Evolutionary conservation across 2,888 invertebrate genomes (phyloP), one percentile per base, ranked within the genome.

Genomic region (Schrankia costaestrigalis): DNA sequence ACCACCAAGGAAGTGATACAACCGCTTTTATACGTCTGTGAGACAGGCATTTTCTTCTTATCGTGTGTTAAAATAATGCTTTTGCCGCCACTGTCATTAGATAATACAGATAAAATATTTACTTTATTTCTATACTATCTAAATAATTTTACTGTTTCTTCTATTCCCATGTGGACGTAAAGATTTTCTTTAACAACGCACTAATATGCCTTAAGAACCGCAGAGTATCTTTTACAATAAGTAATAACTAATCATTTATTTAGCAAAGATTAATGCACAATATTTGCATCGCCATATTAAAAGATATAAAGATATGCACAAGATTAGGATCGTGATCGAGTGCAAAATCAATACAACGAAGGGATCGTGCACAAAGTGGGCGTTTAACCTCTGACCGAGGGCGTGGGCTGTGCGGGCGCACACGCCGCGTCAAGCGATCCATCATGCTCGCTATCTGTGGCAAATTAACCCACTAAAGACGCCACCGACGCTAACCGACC

Each of bases 311-410:
- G 59, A 67, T 71, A 73, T 67, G 49, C 57, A 48, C 40, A 51
- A 47, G 58, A 77, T 79, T 65, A 63, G 50, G 58, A 71, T 80
- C 77, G 73, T 74, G 78, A 81, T 79, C 73, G 70, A 68, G 67
- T 71, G 71, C 65, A 81, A 73, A 85, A 84, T 85, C 85, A 85
- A 85, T 85, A 83, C 70, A 66, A 61, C 61, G 69, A 62, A 72
- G 76, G 76, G 73, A 71, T 82, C 82, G 82, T 80, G 82, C 74
- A 63, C 78, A 78, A 82, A 84, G 80, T 84, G 80, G 79, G 79
- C 67, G 81, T 84, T 84, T 85, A 83, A 83, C 84, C 84, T 79
- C 55, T 73, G 77, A 73, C 80, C 71, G 64, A 69, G 65, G 73
- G 73, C 77, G 71, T 72, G 72, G 64, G 56, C 56, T 56, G 65